A percentile compares a stretch with the other conserved stretches of the same genome.
phyloP scores from a whole-genome alignment of 23 tunicate species.

The Oikopleura dioica region DNA sequence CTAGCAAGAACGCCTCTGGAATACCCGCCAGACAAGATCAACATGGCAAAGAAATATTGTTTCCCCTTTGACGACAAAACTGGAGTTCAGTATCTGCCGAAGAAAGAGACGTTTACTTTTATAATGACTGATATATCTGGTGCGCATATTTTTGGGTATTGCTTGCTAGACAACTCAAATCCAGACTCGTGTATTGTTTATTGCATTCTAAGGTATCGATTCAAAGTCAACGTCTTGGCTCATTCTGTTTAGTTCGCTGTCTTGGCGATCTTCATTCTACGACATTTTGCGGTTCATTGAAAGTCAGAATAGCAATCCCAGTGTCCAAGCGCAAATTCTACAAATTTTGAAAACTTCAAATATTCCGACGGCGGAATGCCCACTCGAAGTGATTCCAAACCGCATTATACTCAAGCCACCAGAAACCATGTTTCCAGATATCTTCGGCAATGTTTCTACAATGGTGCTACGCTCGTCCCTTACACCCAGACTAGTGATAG shows the following conservation, averaged over 20 bases:
- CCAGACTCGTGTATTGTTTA: neutral
- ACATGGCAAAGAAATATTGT: neutral
- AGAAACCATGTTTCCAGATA: neutral
- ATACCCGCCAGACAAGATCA: neutral
- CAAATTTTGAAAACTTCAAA: neutral
- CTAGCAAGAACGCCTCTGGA: too few species aligned
- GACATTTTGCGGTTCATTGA: neutral
- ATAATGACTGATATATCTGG: neutral
- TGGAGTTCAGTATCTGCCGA: neutral
- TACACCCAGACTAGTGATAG: neutral
- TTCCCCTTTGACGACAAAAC: neutral
- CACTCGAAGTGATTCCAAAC: neutral
- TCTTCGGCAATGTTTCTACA: neutral
- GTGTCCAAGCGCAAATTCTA: neutral
- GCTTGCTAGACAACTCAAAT: neutral
- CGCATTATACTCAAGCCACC: neutral
- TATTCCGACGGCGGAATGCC: neutral
- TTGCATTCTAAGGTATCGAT: neutral
- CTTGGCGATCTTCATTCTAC: neutral
- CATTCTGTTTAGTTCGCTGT: neutral
- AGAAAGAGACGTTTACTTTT: conserved; percentile 11
- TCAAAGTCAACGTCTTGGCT: neutral
- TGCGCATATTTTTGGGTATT: neutral
- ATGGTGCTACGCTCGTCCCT: neutral
- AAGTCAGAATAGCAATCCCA: neutral